Conservation (phyloP, 92 coral and sea anemone genomes). For the Epizoanthus stellaris region DNA sequence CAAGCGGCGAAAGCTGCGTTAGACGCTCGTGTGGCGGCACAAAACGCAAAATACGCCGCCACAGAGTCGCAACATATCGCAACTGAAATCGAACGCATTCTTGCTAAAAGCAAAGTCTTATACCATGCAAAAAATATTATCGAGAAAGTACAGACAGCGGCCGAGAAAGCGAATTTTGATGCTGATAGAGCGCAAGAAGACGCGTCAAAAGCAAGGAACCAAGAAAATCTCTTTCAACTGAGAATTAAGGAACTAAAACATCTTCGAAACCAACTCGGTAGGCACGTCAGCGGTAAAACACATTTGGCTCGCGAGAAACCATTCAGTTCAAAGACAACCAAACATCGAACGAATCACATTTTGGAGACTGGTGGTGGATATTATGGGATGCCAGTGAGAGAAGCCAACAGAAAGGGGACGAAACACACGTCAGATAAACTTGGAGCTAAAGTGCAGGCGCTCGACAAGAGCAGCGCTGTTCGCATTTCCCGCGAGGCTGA, state of each 20-base stretch:
- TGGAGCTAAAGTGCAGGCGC: neutral
- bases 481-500: neutral
- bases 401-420: neutral
- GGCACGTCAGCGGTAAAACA: neutral
- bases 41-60: slow-evolving; percentile 15
- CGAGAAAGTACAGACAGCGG: neutral
- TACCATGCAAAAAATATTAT: neutral
- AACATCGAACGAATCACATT: neutral
- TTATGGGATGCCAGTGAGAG: neutral
- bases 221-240: slow-evolving; percentile 6
- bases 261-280: neutral
- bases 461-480: neutral
- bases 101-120: neutral
- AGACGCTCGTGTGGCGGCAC: slow-evolving; percentile 17
- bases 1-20: slow-evolving; percentile 20
- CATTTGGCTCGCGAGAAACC: neutral
- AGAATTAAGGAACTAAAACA: neutral
- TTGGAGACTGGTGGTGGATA: neutral
- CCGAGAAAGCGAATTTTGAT: neutral
- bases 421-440: neutral
- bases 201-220: neutral
- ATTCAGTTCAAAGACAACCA: neutral
- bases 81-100: neutral
- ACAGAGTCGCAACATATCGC: neutral
- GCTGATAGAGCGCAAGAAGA: neutral